Evolutionary conservation across 2,888 invertebrate species (phyloP), one percentile per base, ranked within the genome.

Genomic region (Unio pictorum): DNA sequence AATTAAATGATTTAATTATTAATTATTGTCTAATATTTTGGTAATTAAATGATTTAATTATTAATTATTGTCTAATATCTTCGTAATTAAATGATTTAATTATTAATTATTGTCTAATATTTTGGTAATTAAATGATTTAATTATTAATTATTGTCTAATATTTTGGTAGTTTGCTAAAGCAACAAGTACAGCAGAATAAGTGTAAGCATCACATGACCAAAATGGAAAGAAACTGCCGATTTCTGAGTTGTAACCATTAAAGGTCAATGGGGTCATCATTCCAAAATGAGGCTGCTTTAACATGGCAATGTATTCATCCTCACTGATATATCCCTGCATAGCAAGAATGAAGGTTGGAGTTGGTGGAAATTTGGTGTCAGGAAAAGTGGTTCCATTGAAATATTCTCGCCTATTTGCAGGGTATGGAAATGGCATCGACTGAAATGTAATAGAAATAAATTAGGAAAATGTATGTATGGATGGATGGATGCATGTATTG

Each of bases 161-260:
- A 63, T 76, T 76, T 17, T 68, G 66, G 73, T 73, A 79, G 61
- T 80, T 79, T 7, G 79, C 71, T 26, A 83, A 57, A 3, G 78
- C 79, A 26, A 82, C 65, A 56, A 81, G 45, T 11, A 80, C 70
- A 1, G 78, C 74, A 11, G 77, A 74, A 69, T 80, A 79, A 0
- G 83, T 82, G 66, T 79, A 83, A 8, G 83, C 69, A 55, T 78
- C 74, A 11, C 81, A 83, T 28, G 80, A 76, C 83, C 83, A 83
- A 61, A 82, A 82, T 0, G 83, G 83, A 55, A 83, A 83, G 63
- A 69, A 79, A 5, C 68, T 72, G 6, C 68, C 72, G 0, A 68
- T 68, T 15, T 73, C 71, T 45, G 68, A 68, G 68, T 83, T 83
- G 65, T 73, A 83, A n/a, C 83, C 83, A n/a, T 67, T 71, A 61